Evolutionary conservation across 2,888 invertebrate species (phyloP), one percentile per base, ranked within the genome.

Genomic region (Eumacrocentrus americanus): DNA sequence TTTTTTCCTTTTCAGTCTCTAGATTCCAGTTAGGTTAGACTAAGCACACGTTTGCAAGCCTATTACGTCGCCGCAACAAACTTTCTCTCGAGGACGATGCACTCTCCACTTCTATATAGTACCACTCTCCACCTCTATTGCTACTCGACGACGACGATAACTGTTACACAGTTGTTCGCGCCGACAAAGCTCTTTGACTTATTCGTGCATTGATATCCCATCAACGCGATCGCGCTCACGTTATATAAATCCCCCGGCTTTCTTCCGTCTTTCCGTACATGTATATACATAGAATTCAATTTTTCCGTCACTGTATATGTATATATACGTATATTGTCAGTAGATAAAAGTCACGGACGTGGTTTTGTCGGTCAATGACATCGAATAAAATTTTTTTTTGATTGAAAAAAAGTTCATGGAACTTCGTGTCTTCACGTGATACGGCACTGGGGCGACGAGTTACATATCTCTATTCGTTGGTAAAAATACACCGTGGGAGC

Each of bases 81-180:
- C 79, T 79, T 80, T 79, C 79, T 77, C 78, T 74, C 64, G 79
- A 77, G 79, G 78, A 80, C 80, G 79, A 79, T 79, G 80, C 78
- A 79, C 78, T 72, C 78, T 68, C 68, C 68, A 66, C 69, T 67
- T 67, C 67, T 63, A 56, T 35, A 29, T 42, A n/a, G n/a, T n/a
- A n/a, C n/a, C n/a, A 60, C 55, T 50, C 44, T 29, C n/a, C 34
- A 35, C 46, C 12, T 14, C 11, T 25, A 22, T 29, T 29, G 29
- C 29, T 9, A 9, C 29, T 4, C 9, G 4, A 9, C 29, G 29
- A 9, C 9, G 4, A 9, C n/a, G n/a, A n/a, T n/a, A n/a, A n/a
- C n/a, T n/a, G n/a, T n/a, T n/a, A n/a, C n/a, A n/a, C n/a, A n/a
- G n/a, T n/a, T 18, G 48, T 50, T 46, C 50, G 52, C 42, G 62